Percentiles rank a stretch among this genome's conserved stretches.
phyloP scores from a whole-genome alignment of 2,797 vertebrate species.

The Muscicapa striata region DNA sequence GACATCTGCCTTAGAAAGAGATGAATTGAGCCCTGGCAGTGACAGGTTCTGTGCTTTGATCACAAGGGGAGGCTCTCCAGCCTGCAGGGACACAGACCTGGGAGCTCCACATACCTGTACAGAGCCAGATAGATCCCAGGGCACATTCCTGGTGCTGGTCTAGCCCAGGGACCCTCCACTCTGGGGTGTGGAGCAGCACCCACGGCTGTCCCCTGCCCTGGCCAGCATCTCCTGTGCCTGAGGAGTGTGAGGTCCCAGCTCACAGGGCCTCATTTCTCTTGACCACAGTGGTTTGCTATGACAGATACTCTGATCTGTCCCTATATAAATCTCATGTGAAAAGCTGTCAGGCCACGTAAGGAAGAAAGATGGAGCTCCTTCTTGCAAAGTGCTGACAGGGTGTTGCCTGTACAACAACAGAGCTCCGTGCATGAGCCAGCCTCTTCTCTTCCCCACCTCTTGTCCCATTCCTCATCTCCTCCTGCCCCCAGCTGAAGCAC shows the following conservation, averaged over 20 bases:
- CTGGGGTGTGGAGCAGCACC: not conserved
- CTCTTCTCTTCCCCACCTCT: not conserved
- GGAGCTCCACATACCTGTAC: not conserved
- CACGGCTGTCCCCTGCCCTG: not conserved
- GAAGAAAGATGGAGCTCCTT: slow-evolving; percentile 63
- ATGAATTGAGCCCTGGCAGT: not conserved
- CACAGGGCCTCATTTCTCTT: not conserved
- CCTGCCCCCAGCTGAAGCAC: not conserved
- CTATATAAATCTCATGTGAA: slow-evolving; percentile 68
- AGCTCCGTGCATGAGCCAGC: not conserved
- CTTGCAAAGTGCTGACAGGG: slow-evolving; percentile 54
- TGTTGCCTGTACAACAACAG: not conserved
- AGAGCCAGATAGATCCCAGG: not conserved
- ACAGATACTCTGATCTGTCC: slow-evolving; percentile 43
- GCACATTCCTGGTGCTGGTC: not conserved
- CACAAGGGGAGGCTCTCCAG: not conserved
- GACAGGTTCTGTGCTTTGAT: slow-evolving; percentile 33
- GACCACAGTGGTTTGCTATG: slow-evolving; percentile 16
- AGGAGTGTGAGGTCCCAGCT: slow-evolving; percentile 12
- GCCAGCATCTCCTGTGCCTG: not conserved
- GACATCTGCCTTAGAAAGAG: not conserved
- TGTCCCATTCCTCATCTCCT: not conserved
- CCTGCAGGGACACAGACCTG: not conserved
- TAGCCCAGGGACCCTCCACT: not conserved
- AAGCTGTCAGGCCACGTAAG: slow-evolving; percentile 58